Evolutionary conservation across 2,888 invertebrate species (phyloP), one percentile per base, ranked within the genome.

Genomic region (Caenorhabditis plicata): DNA sequence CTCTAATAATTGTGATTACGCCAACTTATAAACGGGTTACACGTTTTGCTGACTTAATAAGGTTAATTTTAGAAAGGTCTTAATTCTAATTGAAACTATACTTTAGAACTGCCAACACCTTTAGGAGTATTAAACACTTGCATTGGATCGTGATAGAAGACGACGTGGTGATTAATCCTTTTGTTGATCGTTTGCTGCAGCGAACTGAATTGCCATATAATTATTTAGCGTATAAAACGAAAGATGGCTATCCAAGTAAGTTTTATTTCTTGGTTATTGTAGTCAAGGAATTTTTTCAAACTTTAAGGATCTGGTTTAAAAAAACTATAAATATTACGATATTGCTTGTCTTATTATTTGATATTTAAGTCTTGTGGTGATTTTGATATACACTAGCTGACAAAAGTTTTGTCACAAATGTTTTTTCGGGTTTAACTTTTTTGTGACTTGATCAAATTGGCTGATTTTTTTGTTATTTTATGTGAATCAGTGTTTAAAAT

Each of bases 111-210:
- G 64, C 67, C 15, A 68, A 73, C 53, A 73, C 73, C 2, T 31
- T 73, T 9, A 41, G 45, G 29, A 57, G 62, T 25, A 47, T 73
- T 15, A 53, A 63, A 35, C 52, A 71, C 31, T 42, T 73, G 9
- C 68, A 73, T 36, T 73, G 73, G 73, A 60, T 73, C 2, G 65
- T 73, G 1, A 38, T 73, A 11, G 73, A 73, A 56, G 73, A 73
- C 48, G 61, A 46, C 9, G 35, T 50, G 13, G 19, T 17, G 1
- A 60, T 44, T 9, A 44, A 52, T 4, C 36, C 50, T 1, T 45
- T 45, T 8, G 55, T 71, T 2, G 40, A 50, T 27, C 25, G 35
- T 1, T 29, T 73, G 29, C 58, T 73, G 9, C 36, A 68, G 3
- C 27, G 64, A 26, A 58, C 69, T 2, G 50, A 44, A 8, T 33